phyloP scores from a whole-genome alignment of 2,888 invertebrate species.

The Cheilosia pagana region DNA sequence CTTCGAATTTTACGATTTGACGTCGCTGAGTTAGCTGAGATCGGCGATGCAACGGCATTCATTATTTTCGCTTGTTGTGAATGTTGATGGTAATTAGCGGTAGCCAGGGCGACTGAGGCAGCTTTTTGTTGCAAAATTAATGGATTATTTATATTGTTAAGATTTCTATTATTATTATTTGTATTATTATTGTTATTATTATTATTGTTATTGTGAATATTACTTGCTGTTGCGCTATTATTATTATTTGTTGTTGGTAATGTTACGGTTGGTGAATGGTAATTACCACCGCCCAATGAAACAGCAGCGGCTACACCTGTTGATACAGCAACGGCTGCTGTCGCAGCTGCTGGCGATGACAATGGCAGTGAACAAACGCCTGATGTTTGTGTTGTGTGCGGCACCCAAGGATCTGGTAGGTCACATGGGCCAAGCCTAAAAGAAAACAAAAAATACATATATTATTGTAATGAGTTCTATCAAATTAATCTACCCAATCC shows the following conservation, averaged over 20 bases:
- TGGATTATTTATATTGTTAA: conserved; percentile 72
- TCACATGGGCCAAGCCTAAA: conserved; percentile 96
- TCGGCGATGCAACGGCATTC: conserved; percentile 84
- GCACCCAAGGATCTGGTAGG: conserved; percentile 86
- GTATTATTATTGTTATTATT: conserved; percentile 74
- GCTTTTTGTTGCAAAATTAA: conserved; percentile 78
- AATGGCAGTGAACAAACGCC: conserved; percentile 85
- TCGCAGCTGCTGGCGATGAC: conserved; percentile 82
- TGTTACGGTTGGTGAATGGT: conserved; percentile 80
- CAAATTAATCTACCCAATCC: conserved; percentile 1
- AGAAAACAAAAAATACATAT: conserved; percentile 77
- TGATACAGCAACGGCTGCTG: conserved; percentile 82
- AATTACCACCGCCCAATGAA: conserved; percentile 76
- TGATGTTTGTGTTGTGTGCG: conserved; percentile 77
- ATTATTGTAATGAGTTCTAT: conserved; percentile 12
- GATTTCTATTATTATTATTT: conserved; percentile 76
- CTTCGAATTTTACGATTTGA: conserved; percentile 88
- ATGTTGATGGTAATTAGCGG: conserved; percentile 76
- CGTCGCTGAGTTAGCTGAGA: conserved; percentile 84
- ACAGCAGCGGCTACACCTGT: conserved; percentile 76
- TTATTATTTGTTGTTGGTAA: conserved; percentile 77
- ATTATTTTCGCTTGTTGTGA: conserved; percentile 82
- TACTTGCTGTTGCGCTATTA: conserved; percentile 73
- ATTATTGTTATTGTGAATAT: conserved; percentile 73
- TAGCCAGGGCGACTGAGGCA: conserved; percentile 78